phyloP scores from a whole-genome alignment of 2,888 invertebrate species.

The Peribatodes rhomboidaria region DNA sequence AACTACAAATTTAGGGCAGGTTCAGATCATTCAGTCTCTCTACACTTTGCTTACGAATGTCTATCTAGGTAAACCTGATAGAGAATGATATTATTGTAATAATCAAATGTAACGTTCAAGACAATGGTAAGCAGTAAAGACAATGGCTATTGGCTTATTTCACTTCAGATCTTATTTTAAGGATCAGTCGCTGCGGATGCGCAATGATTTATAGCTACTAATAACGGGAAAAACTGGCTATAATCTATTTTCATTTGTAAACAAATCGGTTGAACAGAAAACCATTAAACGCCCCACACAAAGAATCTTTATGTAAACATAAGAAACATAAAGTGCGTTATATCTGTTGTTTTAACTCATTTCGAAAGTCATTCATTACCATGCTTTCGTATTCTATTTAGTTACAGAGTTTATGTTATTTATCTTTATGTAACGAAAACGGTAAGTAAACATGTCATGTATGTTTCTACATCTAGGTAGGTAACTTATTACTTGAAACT shows the following conservation, averaged over 20 bases:
- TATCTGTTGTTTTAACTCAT: conserved; percentile 85
- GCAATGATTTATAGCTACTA: conserved; percentile 83
- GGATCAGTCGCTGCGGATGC: conserved; percentile 77
- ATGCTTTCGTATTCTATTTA: conserved; percentile 65
- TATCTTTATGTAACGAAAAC: conserved; percentile 18
- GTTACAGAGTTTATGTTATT: conserved; percentile 23
- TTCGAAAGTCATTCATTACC: conserved; percentile 80
- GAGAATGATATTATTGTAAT: neutral
- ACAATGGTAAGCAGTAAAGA: conserved; percentile 18
- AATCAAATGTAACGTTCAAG: neutral
- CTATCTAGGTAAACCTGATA: too few species aligned
- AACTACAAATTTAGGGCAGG: too few species aligned
- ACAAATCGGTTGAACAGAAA: conserved; percentile 86
- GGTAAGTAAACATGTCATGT: neutral
- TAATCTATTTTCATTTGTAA: conserved; percentile 86
- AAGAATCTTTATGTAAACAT: conserved; percentile 86
- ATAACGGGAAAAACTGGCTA: conserved; percentile 85
- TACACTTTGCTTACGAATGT: too few species aligned
- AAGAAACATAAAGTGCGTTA: conserved; percentile 77
- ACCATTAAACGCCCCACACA: conserved; percentile 85
- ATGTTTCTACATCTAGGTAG: too few species aligned
- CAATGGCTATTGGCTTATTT: conserved; percentile 47
- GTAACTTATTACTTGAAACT: too few species aligned
- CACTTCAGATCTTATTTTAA: conserved; percentile 78
- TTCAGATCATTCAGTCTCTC: too few species aligned